Base-by-base conservation (phyloP, 2,113 vertebrate genomes). In the Lepisosteus oculatus region DNA sequence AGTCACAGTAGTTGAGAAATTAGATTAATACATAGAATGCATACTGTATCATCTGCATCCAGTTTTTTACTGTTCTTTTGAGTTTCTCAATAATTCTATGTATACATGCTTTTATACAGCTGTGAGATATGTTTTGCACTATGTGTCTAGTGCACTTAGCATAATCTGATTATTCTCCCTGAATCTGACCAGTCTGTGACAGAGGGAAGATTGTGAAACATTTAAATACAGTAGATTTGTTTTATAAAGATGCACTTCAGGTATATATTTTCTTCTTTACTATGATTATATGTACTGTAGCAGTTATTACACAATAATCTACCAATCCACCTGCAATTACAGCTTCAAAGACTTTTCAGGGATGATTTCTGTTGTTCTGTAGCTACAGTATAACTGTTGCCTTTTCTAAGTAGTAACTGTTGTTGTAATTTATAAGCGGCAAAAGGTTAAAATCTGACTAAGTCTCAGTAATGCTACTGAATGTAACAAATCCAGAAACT, bases 141-240 rank as follows among this genome's bases (percentile, higher is more conserved):
- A 61, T 61, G 62, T 65, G 62, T 65, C 8, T 65, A 65, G 62
- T 0, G 29, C 42, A 29, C 62, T 65, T 65, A 65, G 42, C n/a
- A 65, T 65, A 65, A 65, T 65, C 62, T 65, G 62, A 65, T 65
- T 65, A 65, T 29, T 41, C 62, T 65, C 17, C 62, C 62, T 65
- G 62, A 65, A 65, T 42, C 62, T 65, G 62, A 29, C 62, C 62
- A 65, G n/a, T 65, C 42, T 65, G 62, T 15, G 62, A 65, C n/a
- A 5, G 17, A 42, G 29, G 29, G 42, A 29, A 29, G 8, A 15
- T 9, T 64, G 8, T 64, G 42, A 61, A 61, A 14, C 59, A 51
- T 14, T 59, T 59, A 59, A 59, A 29, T 29, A 29, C 29, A 29
- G 12, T 59, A 59, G 57, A 13, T 59, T 59, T 59, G 56, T 59